Base-by-base conservation (phyloP, 2,888 invertebrate genomes). In the Papilio gigon region DNA sequence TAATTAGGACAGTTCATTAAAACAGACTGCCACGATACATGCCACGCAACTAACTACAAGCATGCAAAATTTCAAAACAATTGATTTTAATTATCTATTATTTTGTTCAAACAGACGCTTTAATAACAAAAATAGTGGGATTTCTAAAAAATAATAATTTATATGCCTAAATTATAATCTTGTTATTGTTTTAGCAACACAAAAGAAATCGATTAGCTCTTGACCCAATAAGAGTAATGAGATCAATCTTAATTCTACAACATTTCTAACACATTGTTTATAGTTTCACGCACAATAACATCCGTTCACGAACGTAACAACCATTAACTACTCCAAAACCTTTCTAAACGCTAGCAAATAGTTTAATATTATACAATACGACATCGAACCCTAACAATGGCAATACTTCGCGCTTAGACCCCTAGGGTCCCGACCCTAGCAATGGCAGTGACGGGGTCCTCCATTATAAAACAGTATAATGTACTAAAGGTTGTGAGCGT, bases 1-100 rank as follows among this genome's bases (percentile, higher is more conserved):
- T 56, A 56, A 56, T 30, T 56, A 17, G 53, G 53, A 53, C 53
- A 27, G 53, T 30, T 30, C 30, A 56, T 27, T 56, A 30, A 22
- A 53, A 53, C 9, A 53, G 8, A 30, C 44, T 47, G 20, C 44
- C 40, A 53, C 17, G 17, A 56, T 25, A 27, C 27, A 27, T 9
- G 8, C 27, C n/a, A 50, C 1, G 9, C 14, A 17, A 56, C 3
- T 6, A 22, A 37, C 4, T 3, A 27, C 14, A 27, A 53, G 27
- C 53, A 30, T 53, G 27, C 50, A 53, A 27, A 27, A 27, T 2
- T 27, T 3, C 5, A n/a, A 27, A 50, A 5, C 14, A 22, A 53
- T 14, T 53, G 3, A 6, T 30, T 17, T n/a, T 17, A 27, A n/a
- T 4, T 53, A 30, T 17, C 6, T 17, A 30, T 30, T 56, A 56